Percentiles rank a stretch among this genome's conserved stretches.
These are phyloP conservation scores for Serilophus lunatus DNA, from an alignment of 2,113 vertebrate species.

Conservation along the genomic window DNA sequence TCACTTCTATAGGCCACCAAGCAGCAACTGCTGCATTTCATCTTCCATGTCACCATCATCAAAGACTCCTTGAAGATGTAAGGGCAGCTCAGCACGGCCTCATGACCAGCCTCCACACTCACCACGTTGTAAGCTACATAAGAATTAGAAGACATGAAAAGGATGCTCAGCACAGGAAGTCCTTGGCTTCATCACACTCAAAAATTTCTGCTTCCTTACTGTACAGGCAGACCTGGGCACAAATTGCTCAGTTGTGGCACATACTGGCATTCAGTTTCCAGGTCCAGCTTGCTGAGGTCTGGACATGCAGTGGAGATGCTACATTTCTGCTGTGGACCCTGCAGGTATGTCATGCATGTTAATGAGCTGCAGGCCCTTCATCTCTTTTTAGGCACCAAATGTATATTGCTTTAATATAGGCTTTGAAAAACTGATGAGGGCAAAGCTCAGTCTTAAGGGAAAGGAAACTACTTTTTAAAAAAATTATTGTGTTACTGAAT, in stretches of 20 bases:
- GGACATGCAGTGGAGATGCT: neutral
- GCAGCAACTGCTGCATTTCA: neutral
- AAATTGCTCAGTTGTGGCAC: neutral
- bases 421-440: neutral
- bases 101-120: neutral
- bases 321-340: neutral
- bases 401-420: neutral
- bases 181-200: neutral
- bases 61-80: accelerated
- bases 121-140: neutral
- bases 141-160: neutral
- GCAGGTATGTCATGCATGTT: neutral
- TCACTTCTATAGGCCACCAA: neutral
- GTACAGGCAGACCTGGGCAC: neutral
- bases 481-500: neutral
- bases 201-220: neutral
- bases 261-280: neutral
- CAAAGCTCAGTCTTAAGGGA: neutral
- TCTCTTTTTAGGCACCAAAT: neutral
- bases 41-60: neutral
- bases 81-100: conserved; percentile 35
- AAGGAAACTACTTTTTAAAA: neutral
- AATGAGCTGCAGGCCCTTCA: neutral
- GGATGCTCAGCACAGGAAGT: neutral
- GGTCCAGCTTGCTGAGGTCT: neutral